phyloP scores from a whole-genome alignment of 92 coral and sea anemone species.

The Phenganax stokvisi region DNA sequence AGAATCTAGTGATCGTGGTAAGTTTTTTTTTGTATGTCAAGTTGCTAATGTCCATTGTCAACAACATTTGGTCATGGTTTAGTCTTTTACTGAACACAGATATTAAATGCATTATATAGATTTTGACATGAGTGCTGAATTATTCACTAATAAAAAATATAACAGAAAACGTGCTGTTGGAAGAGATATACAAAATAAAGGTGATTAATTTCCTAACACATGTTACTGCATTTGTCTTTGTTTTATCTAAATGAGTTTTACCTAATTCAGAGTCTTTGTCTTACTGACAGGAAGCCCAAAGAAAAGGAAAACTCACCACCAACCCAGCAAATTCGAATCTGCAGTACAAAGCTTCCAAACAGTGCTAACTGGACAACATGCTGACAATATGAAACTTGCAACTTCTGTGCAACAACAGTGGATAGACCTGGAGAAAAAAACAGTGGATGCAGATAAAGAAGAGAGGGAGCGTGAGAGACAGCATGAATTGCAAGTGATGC shows the following conservation, averaged over 20 bases:
- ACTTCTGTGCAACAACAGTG: constrained; percentile 28
- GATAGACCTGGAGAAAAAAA: constrained; percentile 25
- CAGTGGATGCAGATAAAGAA: background rate
- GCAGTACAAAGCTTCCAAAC: constrained; percentile 13
- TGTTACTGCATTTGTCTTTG: background rate
- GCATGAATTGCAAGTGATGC: constrained; percentile 22
- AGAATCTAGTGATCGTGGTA: background rate
- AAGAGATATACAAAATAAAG: no score
- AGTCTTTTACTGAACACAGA: no score
- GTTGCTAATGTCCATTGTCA: no score
- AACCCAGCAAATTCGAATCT: constrained; percentile 22
- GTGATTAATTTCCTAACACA: background rate
- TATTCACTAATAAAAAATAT: no score
- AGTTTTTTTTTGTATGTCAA: background rate
- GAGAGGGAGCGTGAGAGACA: constrained; percentile 28
- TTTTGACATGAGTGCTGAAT: background rate
- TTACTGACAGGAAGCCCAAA: background rate
- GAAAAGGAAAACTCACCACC: constrained; percentile 21
- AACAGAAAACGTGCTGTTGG: no score
- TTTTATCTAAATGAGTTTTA: background rate
- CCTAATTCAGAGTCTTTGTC: background rate
- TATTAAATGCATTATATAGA: background rate
- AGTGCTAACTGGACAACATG: constrained; percentile 31
- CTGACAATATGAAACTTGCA: background rate
- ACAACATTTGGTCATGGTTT: no score